Percentiles rank a stretch among this genome's conserved stretches.
These are phyloP conservation scores for Prosopocoilus inquinatus DNA, from an alignment of 2,888 invertebrate genomes.

Conservation along the genomic window DNA sequence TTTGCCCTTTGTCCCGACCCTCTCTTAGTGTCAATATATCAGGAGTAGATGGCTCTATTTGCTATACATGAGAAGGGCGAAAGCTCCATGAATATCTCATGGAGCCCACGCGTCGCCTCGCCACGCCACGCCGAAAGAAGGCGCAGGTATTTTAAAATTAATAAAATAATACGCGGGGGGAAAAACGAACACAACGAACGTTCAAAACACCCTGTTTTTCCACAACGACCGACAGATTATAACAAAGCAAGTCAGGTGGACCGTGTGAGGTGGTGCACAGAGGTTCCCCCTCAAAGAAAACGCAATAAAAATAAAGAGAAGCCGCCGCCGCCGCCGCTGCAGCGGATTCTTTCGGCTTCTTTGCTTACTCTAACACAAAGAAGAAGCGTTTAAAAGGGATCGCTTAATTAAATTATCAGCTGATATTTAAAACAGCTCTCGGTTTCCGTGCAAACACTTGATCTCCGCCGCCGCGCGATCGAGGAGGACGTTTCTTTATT, in stretches of 20 bases:
- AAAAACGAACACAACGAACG: conserved; percentile 34
- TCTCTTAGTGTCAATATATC: conserved; percentile 48
- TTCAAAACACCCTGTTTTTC: background rate
- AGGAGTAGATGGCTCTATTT: conserved; percentile 41
- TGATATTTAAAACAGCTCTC: conserved; percentile 49
- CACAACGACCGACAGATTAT: background rate
- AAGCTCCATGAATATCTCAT: conserved; percentile 24
- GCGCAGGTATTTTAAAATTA: conserved; percentile 31
- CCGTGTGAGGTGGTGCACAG: conserved; percentile 32
- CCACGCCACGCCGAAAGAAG: too few relatives aligned
- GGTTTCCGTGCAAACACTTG: conserved; percentile 39
- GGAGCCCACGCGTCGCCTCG: conserved; percentile 9
- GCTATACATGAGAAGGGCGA: conserved; percentile 33
- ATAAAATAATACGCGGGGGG: conserved; percentile 36
- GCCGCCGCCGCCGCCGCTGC: conserved; percentile 23
- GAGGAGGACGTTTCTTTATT: conserved; percentile 14
- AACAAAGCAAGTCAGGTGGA: conserved; percentile 36
- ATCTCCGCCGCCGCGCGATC: conserved; percentile 31
- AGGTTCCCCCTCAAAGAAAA: conserved; percentile 34
- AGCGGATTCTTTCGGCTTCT: conserved; percentile 41
- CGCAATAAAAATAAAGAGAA: conserved; percentile 45
- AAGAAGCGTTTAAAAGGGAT: conserved; percentile 45
- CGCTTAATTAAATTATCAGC: conserved; percentile 53
- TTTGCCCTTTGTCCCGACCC: conserved; percentile 41
- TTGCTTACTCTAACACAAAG: conserved; percentile 38